Evolutionary conservation across 2,797 vertebrate genomes (phyloP).

Genomic region (Scolopax rusticola): DNA sequence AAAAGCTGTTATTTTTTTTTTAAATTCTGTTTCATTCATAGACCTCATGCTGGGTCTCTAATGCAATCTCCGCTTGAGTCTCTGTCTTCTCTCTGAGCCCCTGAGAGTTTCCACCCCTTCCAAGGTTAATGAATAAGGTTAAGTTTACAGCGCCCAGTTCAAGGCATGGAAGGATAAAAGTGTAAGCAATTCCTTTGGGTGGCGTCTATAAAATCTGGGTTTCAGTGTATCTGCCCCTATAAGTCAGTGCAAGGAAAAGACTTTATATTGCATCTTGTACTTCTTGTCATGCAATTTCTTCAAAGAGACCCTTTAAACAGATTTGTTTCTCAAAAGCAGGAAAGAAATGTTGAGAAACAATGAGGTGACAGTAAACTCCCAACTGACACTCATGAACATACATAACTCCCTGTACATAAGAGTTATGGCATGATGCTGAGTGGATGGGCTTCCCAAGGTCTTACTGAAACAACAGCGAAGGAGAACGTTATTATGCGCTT

Average conservation of each 20-base stretch:
- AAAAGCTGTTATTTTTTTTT: neutral
- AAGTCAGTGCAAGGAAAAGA: neutral
- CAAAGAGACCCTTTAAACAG: neutral
- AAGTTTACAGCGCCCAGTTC: neutral
- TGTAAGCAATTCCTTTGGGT: neutral
- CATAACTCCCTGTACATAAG: neutral
- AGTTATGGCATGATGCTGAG: neutral
- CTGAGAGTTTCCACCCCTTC: neutral
- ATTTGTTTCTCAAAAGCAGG: neutral
- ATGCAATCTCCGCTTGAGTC: neutral
- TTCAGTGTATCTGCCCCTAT: neutral
- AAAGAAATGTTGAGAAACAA: neutral
- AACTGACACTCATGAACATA: neutral
- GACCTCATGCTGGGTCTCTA: neutral
- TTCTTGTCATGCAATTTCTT: neutral
- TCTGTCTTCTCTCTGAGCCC: neutral
- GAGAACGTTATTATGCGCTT: neutral
- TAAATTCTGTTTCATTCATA: neutral
- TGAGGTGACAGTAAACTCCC: neutral
- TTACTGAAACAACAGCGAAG: neutral
- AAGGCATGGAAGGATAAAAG: constrained; percentile 2
- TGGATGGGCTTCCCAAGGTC: neutral
- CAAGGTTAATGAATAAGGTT: neutral
- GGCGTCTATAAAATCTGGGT: neutral
- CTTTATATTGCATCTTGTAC: neutral